Conservation (phyloP, 2,113 vertebrate species). For the Daphoenositta chrysoptera region DNA sequence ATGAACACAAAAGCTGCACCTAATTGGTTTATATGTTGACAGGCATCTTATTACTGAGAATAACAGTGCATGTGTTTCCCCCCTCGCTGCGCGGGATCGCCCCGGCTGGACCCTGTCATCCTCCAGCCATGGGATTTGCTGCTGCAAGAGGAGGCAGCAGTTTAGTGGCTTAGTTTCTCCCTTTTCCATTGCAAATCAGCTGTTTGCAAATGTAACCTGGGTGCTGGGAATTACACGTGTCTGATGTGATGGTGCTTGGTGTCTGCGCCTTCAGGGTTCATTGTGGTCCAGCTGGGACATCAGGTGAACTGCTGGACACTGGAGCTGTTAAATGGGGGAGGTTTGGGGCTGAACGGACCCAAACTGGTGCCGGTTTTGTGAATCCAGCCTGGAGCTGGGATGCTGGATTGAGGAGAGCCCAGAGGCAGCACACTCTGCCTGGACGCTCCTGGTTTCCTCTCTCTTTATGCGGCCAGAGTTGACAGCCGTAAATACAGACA, state of each 20-base stretch:
- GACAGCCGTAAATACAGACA: background rate
- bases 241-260: rapidly evolving
- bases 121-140: rapidly evolving
- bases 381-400: background rate
- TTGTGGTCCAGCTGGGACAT: rapidly evolving
- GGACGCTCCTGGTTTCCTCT: background rate
- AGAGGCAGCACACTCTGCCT: background rate
- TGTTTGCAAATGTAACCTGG: background rate
- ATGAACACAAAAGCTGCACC: conserved; percentile 9
- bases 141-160: background rate
- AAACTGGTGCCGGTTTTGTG: rapidly evolving
- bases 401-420: background rate
- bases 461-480: background rate
- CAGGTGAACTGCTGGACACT: background rate
- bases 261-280: rapidly evolving
- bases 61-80: background rate
- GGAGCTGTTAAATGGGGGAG: rapidly evolving
- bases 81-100: rapidly evolving
- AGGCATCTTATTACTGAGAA: background rate
- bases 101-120: background rate
- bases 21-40: conserved; percentile 46
- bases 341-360: background rate
- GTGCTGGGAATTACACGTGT: rapidly evolving
- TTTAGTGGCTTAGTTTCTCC: background rate
- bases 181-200: background rate